Evolutionary conservation across 1,140 invertebrate species (phyloP).

Genomic region (Apis mellifera): Amel_HAv3.1 CM009942.2:4555501-4556000

Average conservation of each 20-base stretch:
- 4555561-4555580: background rate
- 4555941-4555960: slow-evolving; percentile 64
- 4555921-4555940: slow-evolving; percentile 68
- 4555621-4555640: background rate
- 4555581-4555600: background rate
- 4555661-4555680: background rate
- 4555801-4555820: background rate
- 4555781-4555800: background rate
- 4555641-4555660: background rate
- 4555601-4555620: no score
- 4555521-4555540: no score
- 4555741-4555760: slow-evolving; percentile 8
- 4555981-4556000: slow-evolving; percentile 66
- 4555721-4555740: slow-evolving; percentile 1
- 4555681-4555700: background rate
- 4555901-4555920: slow-evolving; percentile 37
- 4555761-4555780: slow-evolving; percentile 13
- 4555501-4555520: no score
- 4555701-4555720: background rate
- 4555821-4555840: background rate
- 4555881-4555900: background rate
- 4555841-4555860: slow-evolving; percentile 25
- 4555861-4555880: slow-evolving; percentile 46
- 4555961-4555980: slow-evolving; percentile 75
- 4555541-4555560: no score